Percentiles rank a stretch among this genome's conserved stretches.
These are phyloP conservation scores for Carlito syrichta DNA, from an alignment of 2,113 vertebrate genomes.

Conservation along the genomic window DNA sequence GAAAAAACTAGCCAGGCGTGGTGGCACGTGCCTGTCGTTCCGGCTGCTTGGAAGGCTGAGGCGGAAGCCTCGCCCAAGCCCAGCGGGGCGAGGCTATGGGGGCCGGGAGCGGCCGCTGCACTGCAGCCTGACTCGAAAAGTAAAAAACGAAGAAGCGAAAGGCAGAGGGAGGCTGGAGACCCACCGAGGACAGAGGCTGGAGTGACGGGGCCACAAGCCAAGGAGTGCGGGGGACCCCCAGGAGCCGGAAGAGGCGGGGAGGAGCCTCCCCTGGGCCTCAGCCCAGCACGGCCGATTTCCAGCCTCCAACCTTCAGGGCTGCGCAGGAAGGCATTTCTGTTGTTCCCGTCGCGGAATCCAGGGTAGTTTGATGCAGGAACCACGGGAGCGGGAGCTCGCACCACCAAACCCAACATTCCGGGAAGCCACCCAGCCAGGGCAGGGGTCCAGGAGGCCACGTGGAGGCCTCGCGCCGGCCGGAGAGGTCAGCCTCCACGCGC, in stretches of 20 bases:
- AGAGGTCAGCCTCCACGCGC: too few relatives aligned
- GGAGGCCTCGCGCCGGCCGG: neutral
- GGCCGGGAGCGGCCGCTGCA: too few relatives aligned
- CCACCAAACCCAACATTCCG: fast-evolving
- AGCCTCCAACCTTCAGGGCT: neutral
- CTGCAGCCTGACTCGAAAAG: too few relatives aligned
- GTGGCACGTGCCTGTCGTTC: too few relatives aligned
- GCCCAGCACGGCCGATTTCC: neutral
- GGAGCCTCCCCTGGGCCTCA: neutral
- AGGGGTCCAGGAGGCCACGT: fast-evolving
- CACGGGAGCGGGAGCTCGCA: too few relatives aligned
- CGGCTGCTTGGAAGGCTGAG: too few relatives aligned
- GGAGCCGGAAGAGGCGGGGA: neutral
- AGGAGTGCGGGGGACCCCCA: fast-evolving
- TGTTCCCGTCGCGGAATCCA: too few relatives aligned
- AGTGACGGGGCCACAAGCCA: fast-evolving
- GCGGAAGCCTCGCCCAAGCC: too few relatives aligned
- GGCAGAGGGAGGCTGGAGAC: neutral
- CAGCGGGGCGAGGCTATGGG: too few relatives aligned
- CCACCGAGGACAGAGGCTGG: neutral
- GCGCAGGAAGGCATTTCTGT: neutral
- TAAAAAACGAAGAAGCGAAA: fast-evolving
- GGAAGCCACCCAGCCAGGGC: fast-evolving
- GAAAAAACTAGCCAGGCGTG: too few relatives aligned
- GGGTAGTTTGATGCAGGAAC: neutral